Evolutionary conservation across 2,888 invertebrate genomes (phyloP).

Genomic region (Trichopria drosophilae): DNA sequence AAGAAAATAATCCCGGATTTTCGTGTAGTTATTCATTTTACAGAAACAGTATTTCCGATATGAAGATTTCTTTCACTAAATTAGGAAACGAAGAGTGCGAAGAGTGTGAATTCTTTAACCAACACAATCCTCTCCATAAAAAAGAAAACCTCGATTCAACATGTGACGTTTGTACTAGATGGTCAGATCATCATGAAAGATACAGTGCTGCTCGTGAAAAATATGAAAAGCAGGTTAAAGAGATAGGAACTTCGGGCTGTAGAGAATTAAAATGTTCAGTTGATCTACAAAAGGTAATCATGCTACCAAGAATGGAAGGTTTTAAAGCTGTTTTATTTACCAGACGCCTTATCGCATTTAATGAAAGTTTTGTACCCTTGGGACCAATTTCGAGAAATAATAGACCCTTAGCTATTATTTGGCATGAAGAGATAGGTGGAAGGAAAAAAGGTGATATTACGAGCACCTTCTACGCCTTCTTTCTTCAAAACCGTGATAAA

Average conservation of each 20-base stretch:
- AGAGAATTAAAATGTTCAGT: no score
- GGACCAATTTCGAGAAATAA: not conserved
- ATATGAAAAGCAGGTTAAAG: not conserved
- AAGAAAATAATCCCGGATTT: not conserved
- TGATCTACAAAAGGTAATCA: constrained; percentile 7
- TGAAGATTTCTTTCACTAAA: constrained; percentile 3
- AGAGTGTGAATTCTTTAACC: not conserved
- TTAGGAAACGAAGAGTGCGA: not conserved
- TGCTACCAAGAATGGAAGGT: constrained; percentile 3
- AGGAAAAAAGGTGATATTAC: constrained; percentile 11
- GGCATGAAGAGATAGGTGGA: constrained; percentile 11
- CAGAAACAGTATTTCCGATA: not conserved
- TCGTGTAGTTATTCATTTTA: not conserved
- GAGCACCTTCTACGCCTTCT: constrained; percentile 3
- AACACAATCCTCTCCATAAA: not conserved
- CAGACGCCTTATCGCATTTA: constrained; percentile 1
- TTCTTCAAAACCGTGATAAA: not conserved
- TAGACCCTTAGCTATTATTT: not conserved
- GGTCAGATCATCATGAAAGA: not conserved
- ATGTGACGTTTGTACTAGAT: not conserved
- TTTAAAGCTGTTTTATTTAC: constrained; percentile 5
- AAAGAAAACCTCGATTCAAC: not conserved
- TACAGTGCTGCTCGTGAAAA: not conserved
- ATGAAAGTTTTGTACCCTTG: constrained; percentile 4
- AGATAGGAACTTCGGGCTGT: no score